Evolutionary conservation across 2,113 vertebrate genomes (phyloP).

Genomic region (Rhagologus leucostigma): DNA sequence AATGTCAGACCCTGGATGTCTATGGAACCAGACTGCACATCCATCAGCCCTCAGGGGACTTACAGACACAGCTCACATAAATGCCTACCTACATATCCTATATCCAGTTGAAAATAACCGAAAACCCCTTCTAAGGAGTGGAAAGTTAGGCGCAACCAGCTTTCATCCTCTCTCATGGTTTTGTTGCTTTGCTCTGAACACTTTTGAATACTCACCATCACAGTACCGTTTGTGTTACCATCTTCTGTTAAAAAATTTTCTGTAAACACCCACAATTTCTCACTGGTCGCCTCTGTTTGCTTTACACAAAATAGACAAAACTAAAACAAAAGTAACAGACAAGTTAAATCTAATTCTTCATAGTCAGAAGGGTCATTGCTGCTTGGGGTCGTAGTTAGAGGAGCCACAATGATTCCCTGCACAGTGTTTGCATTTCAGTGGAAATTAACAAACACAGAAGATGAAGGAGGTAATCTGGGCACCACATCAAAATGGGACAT

Average conservation of each 20-base stretch:
- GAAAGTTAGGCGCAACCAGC: neutral
- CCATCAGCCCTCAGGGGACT: neutral
- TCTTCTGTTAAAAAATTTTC: neutral
- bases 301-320: neutral
- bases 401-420: neutral
- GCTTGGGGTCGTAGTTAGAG: neutral
- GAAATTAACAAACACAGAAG: constrained; percentile 22
- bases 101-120: neutral
- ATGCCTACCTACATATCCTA: neutral
- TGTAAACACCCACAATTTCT: neutral
- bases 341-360: neutral
- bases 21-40: rapidly evolving
- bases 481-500: neutral
- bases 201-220: neutral
- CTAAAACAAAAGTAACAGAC: neutral
- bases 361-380: neutral
- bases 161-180: neutral
- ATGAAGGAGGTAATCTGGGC: constrained; percentile 45
- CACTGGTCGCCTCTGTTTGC: neutral
- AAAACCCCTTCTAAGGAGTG: neutral
- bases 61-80: neutral
- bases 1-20: neutral
- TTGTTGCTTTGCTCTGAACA: neutral
- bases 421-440: neutral
- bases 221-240: neutral